Conservation (phyloP, 2,113 vertebrate genomes). For the Aegithalos caudatus region DNA sequence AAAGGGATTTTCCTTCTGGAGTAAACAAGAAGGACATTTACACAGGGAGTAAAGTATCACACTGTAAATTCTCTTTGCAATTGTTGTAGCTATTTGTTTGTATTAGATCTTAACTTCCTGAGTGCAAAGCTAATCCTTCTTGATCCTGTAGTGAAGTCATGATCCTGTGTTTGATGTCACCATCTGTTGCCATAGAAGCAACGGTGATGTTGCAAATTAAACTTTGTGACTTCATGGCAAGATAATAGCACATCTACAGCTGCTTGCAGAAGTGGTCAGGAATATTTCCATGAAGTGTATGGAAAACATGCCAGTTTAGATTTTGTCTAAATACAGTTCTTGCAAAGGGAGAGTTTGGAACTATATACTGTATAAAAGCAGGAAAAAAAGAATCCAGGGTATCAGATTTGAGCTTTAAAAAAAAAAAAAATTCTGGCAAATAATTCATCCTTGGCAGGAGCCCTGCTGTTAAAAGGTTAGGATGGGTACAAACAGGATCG, state of each 20-base stretch:
- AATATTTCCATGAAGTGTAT: not conserved
- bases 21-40: slow-evolving; percentile 46
- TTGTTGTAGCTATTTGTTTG: slow-evolving; percentile 48
- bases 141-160: slow-evolving; percentile 37
- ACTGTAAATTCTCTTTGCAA: not conserved
- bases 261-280: not conserved
- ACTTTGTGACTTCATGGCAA: not conserved
- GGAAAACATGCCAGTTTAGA: not conserved
- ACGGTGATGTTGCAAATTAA: slow-evolving; percentile 25
- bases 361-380: not conserved
- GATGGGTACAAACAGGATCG: not conserved
- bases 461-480: not conserved
- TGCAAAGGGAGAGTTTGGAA: not conserved
- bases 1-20: slow-evolving; percentile 24
- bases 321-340: not conserved
- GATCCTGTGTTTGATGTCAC: slow-evolving; percentile 56
- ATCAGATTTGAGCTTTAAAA: not conserved
- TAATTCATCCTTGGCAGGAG: not conserved
- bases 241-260: not conserved
- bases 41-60: not conserved
- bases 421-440: not conserved
- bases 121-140: slow-evolving; percentile 36
- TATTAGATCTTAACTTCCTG: slow-evolving; percentile 49
- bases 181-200: slow-evolving; percentile 53
- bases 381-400: not conserved